phyloP scores from a whole-genome alignment of 2,113 vertebrate species.

The Microcebus ravelobensis region DNA sequence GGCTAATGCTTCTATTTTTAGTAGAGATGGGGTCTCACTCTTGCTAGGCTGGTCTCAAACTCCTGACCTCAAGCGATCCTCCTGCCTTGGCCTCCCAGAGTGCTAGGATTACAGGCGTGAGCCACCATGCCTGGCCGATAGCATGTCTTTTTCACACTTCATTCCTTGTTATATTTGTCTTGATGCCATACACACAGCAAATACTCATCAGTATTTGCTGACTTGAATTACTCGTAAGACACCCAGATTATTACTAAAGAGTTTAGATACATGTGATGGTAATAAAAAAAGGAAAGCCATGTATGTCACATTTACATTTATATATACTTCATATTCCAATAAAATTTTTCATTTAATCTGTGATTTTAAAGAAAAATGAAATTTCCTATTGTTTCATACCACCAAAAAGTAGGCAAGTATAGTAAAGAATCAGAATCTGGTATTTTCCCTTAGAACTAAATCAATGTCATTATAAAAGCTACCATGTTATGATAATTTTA shows the following conservation, averaged over 20 bases:
- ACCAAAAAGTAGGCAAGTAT: slow-evolving; percentile 27
- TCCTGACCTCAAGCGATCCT: too few relatives aligned
- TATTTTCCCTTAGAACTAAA: slow-evolving; percentile 17
- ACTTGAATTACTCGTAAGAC: slow-evolving; percentile 1
- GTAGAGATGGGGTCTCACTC: too few relatives aligned
- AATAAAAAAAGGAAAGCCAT: background rate
- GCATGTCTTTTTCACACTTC: background rate
- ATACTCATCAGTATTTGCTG: background rate
- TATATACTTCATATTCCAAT: background rate
- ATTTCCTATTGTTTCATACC: background rate
- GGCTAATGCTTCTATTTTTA: too few relatives aligned
- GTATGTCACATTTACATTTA: background rate
- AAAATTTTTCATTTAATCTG: background rate
- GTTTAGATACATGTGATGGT: background rate
- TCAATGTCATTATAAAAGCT: background rate
- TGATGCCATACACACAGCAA: background rate
- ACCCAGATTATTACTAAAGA: background rate
- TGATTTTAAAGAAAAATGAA: slow-evolving; percentile 33
- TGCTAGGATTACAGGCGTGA: too few relatives aligned
- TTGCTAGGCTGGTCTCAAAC: too few relatives aligned
- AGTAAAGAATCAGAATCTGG: background rate
- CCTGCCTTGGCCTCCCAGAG: too few relatives aligned
- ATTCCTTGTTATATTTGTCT: background rate
- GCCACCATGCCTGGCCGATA: too few relatives aligned
- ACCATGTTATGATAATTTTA: background rate